phyloP scores from a whole-genome alignment of 2,888 invertebrate genomes.

The Pollenia amentaria region DNA sequence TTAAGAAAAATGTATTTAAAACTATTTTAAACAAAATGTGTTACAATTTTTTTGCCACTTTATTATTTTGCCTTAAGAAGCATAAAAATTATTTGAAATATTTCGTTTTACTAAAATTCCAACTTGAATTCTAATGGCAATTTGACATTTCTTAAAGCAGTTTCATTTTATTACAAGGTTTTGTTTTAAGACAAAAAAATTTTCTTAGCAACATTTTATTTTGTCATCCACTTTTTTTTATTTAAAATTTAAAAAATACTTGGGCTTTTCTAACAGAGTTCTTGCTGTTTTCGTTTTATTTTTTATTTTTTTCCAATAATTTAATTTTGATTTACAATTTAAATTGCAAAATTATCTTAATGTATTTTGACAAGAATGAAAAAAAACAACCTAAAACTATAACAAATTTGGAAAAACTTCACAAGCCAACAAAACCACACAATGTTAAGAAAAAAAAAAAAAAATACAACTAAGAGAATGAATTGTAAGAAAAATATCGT shows the following conservation, averaged over 20 bases:
- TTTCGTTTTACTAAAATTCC: slow-evolving; percentile 59
- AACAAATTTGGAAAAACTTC: slow-evolving; percentile 72
- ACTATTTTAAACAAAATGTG: slow-evolving; percentile 11
- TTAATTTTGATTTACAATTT: slow-evolving; percentile 72
- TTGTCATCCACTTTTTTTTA: slow-evolving; percentile 30
- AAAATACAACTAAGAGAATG: not conserved
- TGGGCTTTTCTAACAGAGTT: slow-evolving; percentile 60
- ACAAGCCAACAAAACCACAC: slow-evolving; percentile 53
- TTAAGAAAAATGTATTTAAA: not conserved
- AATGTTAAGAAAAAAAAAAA: slow-evolving; percentile 13
- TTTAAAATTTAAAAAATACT: slow-evolving; percentile 39
- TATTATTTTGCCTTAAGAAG: slow-evolving; percentile 39
- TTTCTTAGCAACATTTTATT: slow-evolving; percentile 17
- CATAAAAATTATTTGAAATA: slow-evolving; percentile 44
- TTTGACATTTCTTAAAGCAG: slow-evolving; percentile 51
- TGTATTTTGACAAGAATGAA: slow-evolving; percentile 70
- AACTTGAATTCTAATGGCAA: slow-evolving; percentile 53
- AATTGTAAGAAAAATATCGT: slow-evolving; percentile 12
- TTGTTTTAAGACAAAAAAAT: not conserved
- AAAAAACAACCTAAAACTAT: slow-evolving; percentile 70
- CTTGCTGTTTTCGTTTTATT: slow-evolving; percentile 9
- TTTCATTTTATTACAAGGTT: slow-evolving; percentile 65
- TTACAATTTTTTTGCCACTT: slow-evolving; percentile 38
- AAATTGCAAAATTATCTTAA: slow-evolving; percentile 75
- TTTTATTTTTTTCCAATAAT: slow-evolving; percentile 27